These are phyloP conservation scores for Girardinus metallicus DNA, from an alignment of 2,797 vertebrate genomes.

Conservation along the genomic window DNA sequence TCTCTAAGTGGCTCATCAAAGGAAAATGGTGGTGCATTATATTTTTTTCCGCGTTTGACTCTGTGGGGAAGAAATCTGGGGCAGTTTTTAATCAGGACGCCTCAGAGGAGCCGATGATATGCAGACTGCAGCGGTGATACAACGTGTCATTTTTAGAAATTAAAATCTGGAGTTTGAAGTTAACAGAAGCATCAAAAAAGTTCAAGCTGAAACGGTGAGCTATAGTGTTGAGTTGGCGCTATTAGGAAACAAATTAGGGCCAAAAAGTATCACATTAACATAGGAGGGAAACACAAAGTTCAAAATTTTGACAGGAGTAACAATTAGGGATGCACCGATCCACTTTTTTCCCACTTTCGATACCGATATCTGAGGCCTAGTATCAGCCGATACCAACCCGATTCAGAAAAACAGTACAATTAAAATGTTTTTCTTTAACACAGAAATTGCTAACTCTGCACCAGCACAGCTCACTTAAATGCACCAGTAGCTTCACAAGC, in stretches of 20 bases:
- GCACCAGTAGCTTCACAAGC: no score
- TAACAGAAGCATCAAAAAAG: not conserved
- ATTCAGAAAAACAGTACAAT: no score
- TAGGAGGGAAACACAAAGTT: not conserved
- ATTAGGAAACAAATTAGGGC: not conserved
- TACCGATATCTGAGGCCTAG: no score
- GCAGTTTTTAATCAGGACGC: slow-evolving; percentile 17
- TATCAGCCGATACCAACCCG: no score
- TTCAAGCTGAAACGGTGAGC: not conserved
- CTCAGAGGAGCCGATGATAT: not conserved
- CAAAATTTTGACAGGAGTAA: not conserved
- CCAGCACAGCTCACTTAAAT: no score
- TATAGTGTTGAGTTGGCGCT: not conserved
- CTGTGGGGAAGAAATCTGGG: slow-evolving; percentile 23
- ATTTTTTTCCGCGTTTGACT: not conserved
- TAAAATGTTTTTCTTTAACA: no score
- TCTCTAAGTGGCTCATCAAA: not conserved
- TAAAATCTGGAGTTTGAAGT: not conserved
- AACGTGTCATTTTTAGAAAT: not conserved
- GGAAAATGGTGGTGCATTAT: not conserved
- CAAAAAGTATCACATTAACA: not conserved
- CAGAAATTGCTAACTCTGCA: no score
- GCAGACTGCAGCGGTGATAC: slow-evolving; percentile 9
- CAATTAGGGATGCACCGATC: not conserved
- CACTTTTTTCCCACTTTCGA: not conserved